Percentiles rank a stretch among this genome's conserved stretches.
phyloP scores from a whole-genome alignment of 2,113 vertebrate genomes.

The Leucoraja erinaceus region DNA sequence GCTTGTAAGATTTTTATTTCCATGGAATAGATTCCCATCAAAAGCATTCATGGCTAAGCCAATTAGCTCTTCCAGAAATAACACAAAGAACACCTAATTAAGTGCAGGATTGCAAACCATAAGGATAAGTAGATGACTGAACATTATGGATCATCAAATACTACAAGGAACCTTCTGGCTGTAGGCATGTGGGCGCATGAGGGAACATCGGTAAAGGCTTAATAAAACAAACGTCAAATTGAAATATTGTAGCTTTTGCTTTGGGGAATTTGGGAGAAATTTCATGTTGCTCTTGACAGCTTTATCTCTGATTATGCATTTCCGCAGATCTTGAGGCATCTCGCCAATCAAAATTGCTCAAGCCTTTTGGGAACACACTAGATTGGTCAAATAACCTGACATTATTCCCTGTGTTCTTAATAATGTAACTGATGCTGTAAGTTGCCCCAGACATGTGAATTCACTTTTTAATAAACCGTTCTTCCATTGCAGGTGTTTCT shows the following conservation, averaged over 20 bases:
- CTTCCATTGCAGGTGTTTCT: neutral
- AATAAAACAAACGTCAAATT: constrained; percentile 29
- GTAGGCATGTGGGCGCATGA: neutral
- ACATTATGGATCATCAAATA: constrained; percentile 28
- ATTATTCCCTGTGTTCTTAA: neutral
- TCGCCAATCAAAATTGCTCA: neutral
- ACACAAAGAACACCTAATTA: constrained; percentile 11
- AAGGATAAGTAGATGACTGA: constrained; percentile 16
- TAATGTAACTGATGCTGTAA: neutral
- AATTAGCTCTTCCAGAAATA: neutral
- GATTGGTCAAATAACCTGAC: neutral
- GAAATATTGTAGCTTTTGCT: constrained; percentile 13
- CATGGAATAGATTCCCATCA: constrained; percentile 1
- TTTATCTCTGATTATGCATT: neutral
- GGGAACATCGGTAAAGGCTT: constrained; percentile 4
- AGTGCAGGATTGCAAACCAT: constrained; percentile 10
- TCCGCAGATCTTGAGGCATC: neutral
- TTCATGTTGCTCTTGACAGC: neutral
- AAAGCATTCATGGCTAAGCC: constrained; percentile 11
- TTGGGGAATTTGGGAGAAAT: neutral
- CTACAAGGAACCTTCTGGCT: neutral
- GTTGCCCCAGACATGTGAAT: neutral
- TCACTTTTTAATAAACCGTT: neutral
- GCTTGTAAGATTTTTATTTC: neutral
- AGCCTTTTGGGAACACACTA: neutral